These are phyloP conservation scores for Megalops atlanticus DNA, from an alignment of 2,113 vertebrate genomes.

Conservation along the genomic window DNA sequence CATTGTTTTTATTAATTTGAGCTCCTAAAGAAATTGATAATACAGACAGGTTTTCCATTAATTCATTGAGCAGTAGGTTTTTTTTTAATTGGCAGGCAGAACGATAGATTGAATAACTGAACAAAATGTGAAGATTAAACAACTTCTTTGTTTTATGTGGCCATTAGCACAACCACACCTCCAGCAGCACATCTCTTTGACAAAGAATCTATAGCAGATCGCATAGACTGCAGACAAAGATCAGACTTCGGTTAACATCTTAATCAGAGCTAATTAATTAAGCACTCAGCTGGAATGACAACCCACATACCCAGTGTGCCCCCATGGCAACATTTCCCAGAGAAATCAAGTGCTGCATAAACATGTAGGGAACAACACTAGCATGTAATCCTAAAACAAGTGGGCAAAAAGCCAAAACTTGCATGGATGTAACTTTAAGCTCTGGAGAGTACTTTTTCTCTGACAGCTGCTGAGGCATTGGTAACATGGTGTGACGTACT, in stretches of 20 bases:
- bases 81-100: too few relatives aligned
- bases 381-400: background rate
- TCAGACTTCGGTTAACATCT: background rate
- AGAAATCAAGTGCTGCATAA: background rate
- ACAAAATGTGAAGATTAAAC: background rate
- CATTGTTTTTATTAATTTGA: too few relatives aligned
- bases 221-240: background rate
- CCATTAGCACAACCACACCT: background rate
- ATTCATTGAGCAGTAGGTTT: too few relatives aligned
- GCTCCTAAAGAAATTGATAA: too few relatives aligned
- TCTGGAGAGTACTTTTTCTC: too few relatives aligned
- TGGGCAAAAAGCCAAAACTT: background rate
- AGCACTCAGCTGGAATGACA: background rate
- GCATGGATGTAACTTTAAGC: background rate
- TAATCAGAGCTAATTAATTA: background rate
- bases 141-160: background rate
- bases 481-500: too few relatives aligned
- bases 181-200: background rate
- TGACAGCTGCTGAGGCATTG: too few relatives aligned
- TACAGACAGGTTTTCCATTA: too few relatives aligned
- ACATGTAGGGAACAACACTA: background rate
- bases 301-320: background rate
- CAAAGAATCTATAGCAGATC: background rate
- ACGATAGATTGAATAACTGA: too few relatives aligned
- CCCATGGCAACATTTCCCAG: background rate